phyloP scores from a whole-genome alignment of 2,888 invertebrate species.

The Tetropium fuscum region DNA sequence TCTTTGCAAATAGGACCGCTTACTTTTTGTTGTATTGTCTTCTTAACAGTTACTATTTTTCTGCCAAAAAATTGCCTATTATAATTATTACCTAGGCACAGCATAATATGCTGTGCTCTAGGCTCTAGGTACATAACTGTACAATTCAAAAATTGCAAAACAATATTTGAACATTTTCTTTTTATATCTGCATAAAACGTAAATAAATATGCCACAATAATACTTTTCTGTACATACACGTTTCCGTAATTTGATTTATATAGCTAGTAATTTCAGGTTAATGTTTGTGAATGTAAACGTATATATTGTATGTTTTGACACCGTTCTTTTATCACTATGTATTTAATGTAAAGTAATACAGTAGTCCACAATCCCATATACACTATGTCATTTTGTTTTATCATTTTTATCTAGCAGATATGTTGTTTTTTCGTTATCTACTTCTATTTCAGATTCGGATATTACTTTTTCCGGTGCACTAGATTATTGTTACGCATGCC shows the following conservation, averaged over 20 bases:
- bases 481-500: constrained; percentile 41
- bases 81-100: too few species aligned
- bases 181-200: too few species aligned
- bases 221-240: constrained; percentile 10
- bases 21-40: too few species aligned
- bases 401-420: constrained; percentile 17
- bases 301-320: constrained; percentile 26
- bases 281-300: constrained; percentile 17
- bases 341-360: constrained; percentile 10
- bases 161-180: background rate
- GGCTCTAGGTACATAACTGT: too few species aligned
- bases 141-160: too few species aligned
- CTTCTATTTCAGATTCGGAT: constrained; percentile 44
- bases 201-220: constrained; percentile 14
- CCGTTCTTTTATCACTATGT: constrained; percentile 18
- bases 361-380: constrained; percentile 3
- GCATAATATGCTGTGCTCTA: too few species aligned
- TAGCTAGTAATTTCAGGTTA: constrained; percentile 9
- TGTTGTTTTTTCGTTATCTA: constrained; percentile 28
- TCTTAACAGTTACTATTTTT: too few species aligned
- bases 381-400: constrained; percentile 15
- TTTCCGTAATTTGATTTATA: background rate
- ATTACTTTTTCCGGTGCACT: constrained; percentile 39
- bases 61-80: too few species aligned
- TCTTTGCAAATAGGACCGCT: too few species aligned